These are phyloP conservation scores for Leptinotarsa peninsularis DNA, from an alignment of 2,888 invertebrate genomes.

Conservation along the genomic window DNA sequence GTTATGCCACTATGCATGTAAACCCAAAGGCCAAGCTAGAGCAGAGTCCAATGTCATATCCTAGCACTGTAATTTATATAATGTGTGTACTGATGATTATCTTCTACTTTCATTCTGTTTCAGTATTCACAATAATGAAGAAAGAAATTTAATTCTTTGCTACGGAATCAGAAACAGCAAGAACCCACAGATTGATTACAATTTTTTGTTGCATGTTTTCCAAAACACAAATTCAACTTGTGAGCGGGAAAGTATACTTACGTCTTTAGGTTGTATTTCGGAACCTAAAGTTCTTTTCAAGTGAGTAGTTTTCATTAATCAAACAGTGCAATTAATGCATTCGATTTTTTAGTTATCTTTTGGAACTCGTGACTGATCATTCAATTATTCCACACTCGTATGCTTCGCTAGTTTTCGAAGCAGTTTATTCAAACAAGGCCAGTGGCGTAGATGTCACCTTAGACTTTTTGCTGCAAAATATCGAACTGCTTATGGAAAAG, in stretches of 20 bases:
- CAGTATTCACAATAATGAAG: constrained; percentile 40
- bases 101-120: constrained; percentile 6
- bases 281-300: constrained; percentile 8
- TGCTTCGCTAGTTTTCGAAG: constrained; percentile 15
- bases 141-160: constrained; percentile 40
- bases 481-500: background rate
- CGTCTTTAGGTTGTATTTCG: constrained; percentile 19
- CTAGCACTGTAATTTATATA: no score
- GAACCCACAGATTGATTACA: constrained; percentile 40
- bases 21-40: no score
- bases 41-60: no score
- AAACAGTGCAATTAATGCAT: background rate
- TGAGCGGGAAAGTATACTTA: constrained; percentile 59
- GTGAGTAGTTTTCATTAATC: background rate
- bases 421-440: constrained; percentile 18
- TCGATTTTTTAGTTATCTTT: constrained; percentile 18
- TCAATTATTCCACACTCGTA: constrained; percentile 26
- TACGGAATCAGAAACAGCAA: constrained; percentile 33
- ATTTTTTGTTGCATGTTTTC: constrained; percentile 6
- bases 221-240: constrained; percentile 55
- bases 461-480: constrained; percentile 11
- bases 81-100: no score
- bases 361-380: constrained; percentile 18
- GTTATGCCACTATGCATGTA: no score
- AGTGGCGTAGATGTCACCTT: constrained; percentile 20